Conservation (phyloP, 2,113 vertebrate species). For the Vulpes vulpes region DNA sequence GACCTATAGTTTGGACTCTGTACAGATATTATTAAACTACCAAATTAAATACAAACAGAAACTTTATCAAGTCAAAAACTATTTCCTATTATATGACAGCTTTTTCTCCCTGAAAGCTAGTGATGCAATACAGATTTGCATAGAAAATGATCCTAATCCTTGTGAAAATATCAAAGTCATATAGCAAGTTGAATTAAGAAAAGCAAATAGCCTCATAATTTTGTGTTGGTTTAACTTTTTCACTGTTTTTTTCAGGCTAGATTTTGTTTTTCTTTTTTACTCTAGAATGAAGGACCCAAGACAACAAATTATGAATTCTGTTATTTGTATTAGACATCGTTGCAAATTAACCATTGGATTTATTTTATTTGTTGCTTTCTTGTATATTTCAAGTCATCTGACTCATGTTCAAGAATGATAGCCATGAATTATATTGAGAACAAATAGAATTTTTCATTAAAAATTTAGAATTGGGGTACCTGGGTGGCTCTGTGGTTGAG, state of each 20-base stretch:
- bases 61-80: constrained; percentile 51
- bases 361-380: constrained; percentile 70
- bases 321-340: not conserved
- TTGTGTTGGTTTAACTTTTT: constrained; percentile 67
- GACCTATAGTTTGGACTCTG: constrained; percentile 2
- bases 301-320: constrained; percentile 56
- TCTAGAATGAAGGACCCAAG: constrained; percentile 30
- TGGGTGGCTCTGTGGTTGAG: no score
- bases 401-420: not conserved
- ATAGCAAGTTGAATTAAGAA: not conserved
- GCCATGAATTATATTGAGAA: constrained; percentile 12
- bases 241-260: constrained; percentile 1
- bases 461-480: not conserved
- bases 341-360: constrained; percentile 61
- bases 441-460: not conserved
- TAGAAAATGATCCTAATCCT: constrained; percentile 57
- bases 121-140: constrained; percentile 42
- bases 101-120: constrained; percentile 49
- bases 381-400: constrained; percentile 65
- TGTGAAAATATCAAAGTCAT: constrained; percentile 66
- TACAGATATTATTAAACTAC: not conserved
- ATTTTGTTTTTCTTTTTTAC: constrained; percentile 48
- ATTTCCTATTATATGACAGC: not conserved
- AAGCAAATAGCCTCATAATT: constrained; percentile 64
- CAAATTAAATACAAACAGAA: constrained; percentile 49